Conservation (phyloP, 2,797 vertebrate species). For the Lutjanus campechanus region DNA sequence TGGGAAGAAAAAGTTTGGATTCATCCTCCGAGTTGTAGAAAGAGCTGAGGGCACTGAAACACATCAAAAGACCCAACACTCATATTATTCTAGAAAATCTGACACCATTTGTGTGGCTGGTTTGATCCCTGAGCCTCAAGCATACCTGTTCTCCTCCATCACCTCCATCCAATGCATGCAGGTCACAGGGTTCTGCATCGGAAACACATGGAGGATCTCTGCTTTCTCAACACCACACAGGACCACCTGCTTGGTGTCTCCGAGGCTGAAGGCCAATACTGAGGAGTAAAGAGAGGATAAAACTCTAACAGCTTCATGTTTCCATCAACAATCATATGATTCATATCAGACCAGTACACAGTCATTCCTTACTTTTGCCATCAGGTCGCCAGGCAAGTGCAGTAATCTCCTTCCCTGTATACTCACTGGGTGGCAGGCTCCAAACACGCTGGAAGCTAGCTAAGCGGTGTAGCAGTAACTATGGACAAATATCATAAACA, state of each 20-base stretch:
- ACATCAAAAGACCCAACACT: slow-evolving; percentile 10
- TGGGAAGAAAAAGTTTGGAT: slow-evolving; percentile 94
- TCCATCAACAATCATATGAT: not conserved
- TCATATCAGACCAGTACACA: not conserved
- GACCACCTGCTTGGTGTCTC: slow-evolving; percentile 94
- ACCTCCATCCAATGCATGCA: slow-evolving; percentile 99
- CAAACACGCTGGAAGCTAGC: slow-evolving; percentile 97
- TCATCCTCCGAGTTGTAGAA: slow-evolving; percentile 96
- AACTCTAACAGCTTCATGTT: not conserved
- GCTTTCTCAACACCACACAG: slow-evolving; percentile 98
- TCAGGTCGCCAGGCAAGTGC: slow-evolving; percentile 98
- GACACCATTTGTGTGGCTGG: not conserved
- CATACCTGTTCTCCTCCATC: slow-evolving; percentile 93
- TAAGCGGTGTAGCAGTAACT: slow-evolving; percentile 97
- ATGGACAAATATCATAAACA: slow-evolving; percentile 16
- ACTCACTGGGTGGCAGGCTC: slow-evolving; percentile 95
- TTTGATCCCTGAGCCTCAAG: not conserved
- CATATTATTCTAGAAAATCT: not conserved
- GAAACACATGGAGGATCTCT: slow-evolving; percentile 95
- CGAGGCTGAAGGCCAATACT: slow-evolving; percentile 97
- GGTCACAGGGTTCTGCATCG: slow-evolving; percentile 88
- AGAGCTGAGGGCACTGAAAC: slow-evolving; percentile 90
- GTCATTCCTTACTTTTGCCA: slow-evolving; percentile 93
- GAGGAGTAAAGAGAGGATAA: slow-evolving; percentile 24
- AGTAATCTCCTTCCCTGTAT: slow-evolving; percentile 96